A percentile compares a stretch with the other conserved stretches of the same genome.
phyloP scores from a whole-genome alignment of 2,113 vertebrate species.

The Apaloderma vittatum region DNA sequence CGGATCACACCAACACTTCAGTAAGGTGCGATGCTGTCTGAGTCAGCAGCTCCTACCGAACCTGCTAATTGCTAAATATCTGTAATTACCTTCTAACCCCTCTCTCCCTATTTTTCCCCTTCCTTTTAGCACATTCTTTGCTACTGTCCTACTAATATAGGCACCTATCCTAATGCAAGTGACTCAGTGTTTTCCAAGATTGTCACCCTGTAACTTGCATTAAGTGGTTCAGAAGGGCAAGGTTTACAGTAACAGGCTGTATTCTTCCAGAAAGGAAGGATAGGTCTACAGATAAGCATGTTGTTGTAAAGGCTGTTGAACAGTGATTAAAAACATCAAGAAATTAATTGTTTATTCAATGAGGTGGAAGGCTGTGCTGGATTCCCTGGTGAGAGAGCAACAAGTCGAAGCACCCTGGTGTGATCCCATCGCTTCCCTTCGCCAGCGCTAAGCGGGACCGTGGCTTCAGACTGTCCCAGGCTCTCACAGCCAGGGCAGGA shows the following conservation, averaged over 20 bases:
- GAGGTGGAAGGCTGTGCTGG: not conserved
- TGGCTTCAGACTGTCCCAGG: not conserved
- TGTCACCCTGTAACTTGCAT: not conserved
- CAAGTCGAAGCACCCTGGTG: rapidly evolving
- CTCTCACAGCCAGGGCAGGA: not conserved
- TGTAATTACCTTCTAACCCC: not conserved
- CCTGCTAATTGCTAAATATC: not conserved
- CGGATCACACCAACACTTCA: not conserved
- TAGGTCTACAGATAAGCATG: not conserved
- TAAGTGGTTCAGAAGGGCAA: not conserved
- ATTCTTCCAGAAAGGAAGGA: not conserved
- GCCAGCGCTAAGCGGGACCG: rapidly evolving
- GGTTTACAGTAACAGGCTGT: not conserved
- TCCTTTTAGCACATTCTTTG: not conserved
- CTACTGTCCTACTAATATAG: not conserved
- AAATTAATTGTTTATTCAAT: not conserved
- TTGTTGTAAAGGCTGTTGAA: not conserved
- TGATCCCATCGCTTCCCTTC: not conserved
- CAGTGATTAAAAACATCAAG: not conserved
- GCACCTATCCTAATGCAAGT: not conserved
- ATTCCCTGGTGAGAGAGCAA: not conserved
- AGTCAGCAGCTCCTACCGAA: not conserved
- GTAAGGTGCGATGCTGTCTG: not conserved
- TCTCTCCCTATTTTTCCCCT: not conserved
- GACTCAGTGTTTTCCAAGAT: not conserved